Percentiles rank a stretch among this genome's conserved stretches.
Evolutionary conservation across 2,797 vertebrate species (phyloP).

Genomic region (Cyprinodon diabolis): DNA sequence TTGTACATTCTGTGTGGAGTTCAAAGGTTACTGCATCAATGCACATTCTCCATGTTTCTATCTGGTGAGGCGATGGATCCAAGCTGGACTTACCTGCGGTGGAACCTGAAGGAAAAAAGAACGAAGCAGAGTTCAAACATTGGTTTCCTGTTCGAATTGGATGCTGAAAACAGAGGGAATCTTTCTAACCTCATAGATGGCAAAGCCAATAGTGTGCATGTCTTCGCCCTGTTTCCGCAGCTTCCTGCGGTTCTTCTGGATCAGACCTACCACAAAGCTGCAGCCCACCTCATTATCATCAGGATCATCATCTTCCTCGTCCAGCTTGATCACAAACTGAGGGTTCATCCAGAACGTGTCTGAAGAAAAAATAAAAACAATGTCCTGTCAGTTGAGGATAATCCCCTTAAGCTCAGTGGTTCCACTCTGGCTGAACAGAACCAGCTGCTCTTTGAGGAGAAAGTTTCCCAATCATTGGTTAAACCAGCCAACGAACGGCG

Average conservation of each 20-base stretch:
- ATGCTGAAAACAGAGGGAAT: too few species aligned
- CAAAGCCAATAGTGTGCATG: slow-evolving; percentile 87
- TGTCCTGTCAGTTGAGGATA: background rate
- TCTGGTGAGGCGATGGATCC: background rate
- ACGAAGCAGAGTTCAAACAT: background rate
- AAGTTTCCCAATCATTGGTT: too few species aligned
- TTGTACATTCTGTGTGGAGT: too few species aligned
- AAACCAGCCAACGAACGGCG: background rate
- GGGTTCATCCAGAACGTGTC: slow-evolving; percentile 91
- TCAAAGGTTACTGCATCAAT: background rate
- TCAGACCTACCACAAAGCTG: slow-evolving; percentile 85
- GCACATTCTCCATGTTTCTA: too few species aligned
- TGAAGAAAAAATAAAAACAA: slow-evolving; percentile 44
- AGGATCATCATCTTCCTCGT: slow-evolving; percentile 83
- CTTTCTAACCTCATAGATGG: slow-evolving; percentile 79
- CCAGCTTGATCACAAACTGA: slow-evolving; percentile 85
- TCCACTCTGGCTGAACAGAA: background rate
- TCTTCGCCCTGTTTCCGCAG: slow-evolving; percentile 82
- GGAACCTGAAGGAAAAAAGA: slow-evolving; percentile 68
- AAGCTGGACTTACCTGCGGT: slow-evolving; percentile 67
- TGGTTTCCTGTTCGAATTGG: background rate
- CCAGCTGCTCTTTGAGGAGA: background rate
- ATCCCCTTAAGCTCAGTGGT: background rate
- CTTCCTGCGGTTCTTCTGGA: slow-evolving; percentile 88
- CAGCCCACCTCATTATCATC: slow-evolving; percentile 74